Conservation (phyloP, 2,888 invertebrate genomes). For the Anoncus sp. region DNA sequence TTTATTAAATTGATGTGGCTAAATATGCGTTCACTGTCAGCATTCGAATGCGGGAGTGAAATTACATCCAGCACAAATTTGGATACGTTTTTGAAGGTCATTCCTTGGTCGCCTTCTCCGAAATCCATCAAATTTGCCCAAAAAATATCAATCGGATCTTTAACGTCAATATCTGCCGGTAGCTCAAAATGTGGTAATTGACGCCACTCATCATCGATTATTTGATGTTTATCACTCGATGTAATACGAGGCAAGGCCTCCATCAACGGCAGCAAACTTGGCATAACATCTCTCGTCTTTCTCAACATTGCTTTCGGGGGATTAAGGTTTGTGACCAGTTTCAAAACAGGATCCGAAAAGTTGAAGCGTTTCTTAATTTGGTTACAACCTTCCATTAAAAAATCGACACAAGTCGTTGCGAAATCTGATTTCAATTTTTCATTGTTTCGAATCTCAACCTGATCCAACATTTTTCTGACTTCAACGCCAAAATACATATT, state of each 20-base stretch:
- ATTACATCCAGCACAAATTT: slow-evolving; percentile 35
- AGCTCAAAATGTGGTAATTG: slow-evolving; percentile 37
- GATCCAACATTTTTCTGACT: slow-evolving; percentile 50
- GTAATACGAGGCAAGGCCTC: slow-evolving; percentile 25
- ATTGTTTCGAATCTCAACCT: too few species aligned
- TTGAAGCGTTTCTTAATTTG: slow-evolving; percentile 62
- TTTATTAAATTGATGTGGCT: slow-evolving; percentile 49
- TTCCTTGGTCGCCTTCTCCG: slow-evolving; percentile 21
- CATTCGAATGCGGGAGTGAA: slow-evolving; percentile 59
- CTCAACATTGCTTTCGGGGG: slow-evolving; percentile 31
- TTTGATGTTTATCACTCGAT: slow-evolving; percentile 7
- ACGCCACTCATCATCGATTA: slow-evolving; percentile 48
- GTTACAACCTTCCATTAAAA: slow-evolving; percentile 50
- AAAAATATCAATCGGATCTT: slow-evolving; percentile 35
- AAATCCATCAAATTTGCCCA: slow-evolving; percentile 28
- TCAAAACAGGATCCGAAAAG: slow-evolving; percentile 62
- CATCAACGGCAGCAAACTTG: slow-evolving; percentile 37
- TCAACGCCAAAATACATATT: slow-evolving; percentile 64
- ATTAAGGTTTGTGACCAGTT: slow-evolving; percentile 34
- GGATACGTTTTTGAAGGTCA: slow-evolving; percentile 39
- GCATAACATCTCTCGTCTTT: slow-evolving; percentile 39
- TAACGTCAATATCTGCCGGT: too few species aligned
- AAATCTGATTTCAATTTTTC: slow-evolving; percentile 11
- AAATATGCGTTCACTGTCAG: slow-evolving; percentile 54
- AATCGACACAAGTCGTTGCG: slow-evolving; percentile 44